phyloP scores from a whole-genome alignment of 2,113 vertebrate genomes.

The Peromyscus maniculatus region DNA sequence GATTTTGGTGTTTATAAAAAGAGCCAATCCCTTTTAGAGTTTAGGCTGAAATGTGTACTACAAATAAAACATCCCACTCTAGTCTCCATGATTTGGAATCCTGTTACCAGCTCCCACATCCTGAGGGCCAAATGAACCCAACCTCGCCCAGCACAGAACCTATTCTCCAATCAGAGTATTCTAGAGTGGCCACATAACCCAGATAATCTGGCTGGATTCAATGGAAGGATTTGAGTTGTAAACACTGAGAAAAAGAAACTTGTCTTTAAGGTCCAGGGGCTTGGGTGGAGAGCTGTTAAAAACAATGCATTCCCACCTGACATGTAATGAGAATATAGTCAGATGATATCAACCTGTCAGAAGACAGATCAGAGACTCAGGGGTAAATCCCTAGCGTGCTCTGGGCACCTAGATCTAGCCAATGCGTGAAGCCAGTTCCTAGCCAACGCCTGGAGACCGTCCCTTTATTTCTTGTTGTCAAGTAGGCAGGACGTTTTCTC shows the following conservation, averaged over 20 bases:
- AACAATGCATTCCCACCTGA: neutral
- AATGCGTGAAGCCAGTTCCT: neutral
- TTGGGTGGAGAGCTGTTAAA: neutral
- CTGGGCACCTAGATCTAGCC: neutral
- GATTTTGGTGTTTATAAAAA: neutral
- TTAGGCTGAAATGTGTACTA: neutral
- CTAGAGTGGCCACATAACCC: neutral
- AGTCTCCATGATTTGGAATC: neutral
- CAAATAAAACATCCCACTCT: neutral
- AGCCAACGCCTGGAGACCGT: neutral
- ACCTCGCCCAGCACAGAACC: neutral
- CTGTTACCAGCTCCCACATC: neutral
- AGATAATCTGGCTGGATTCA: neutral
- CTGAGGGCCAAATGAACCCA: neutral
- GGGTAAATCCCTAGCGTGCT: neutral
- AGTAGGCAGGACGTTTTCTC: neutral
- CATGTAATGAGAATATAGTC: neutral
- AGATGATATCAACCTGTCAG: neutral
- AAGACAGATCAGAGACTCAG: neutral
- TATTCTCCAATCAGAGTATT: neutral
- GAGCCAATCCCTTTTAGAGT: neutral
- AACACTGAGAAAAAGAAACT: conserved; percentile 1
- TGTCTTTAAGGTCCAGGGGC: neutral
- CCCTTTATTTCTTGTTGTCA: neutral
- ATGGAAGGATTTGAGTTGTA: neutral